Base-by-base conservation (phyloP, 2,797 vertebrate species). In the Sardinella longiceps region DNA sequence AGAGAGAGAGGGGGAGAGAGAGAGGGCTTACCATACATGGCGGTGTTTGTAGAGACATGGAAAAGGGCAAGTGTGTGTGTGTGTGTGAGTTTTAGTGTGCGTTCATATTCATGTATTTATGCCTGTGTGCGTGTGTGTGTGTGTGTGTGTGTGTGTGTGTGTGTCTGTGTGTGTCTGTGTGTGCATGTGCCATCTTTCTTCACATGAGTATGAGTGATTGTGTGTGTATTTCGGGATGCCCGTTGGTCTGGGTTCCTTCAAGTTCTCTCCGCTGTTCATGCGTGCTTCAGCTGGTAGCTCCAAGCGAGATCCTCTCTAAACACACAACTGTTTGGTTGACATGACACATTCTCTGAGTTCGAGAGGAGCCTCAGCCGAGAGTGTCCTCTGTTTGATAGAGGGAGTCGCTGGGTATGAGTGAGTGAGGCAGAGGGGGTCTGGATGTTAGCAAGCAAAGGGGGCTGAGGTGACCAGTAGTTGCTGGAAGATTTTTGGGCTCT, bases 11-110 rank as follows among this genome's bases (percentile, higher is more conserved):
- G n/a, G n/a, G n/a, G n/a, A n/a, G n/a, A 86, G 82, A 86, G 66
- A 80, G 46, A 80, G 81, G 84, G 81, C 60, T 83, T 87, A 89
- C 90, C 90, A 85, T 90, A 89, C 87, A 90, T 86, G 90, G 90
- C 81, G 88, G 84, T 90, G 88, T 90, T 90, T 90, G 90, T 88
- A 84, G 84, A 86, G 48, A 80, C 58, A 80, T 87, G 77, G 28
- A 81, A 88, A 90, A 88, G 83, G 82, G 87, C 86, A 86, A 87
- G 84, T 83, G 85, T 81, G 80, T 85, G 84, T 82, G 84, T n/a
- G 77, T 81, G 39, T 82, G 53, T 80, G 80, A 80, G 66, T 85
- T 82, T n/a, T n/a, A 25, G 0, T 30, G 83, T 74, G 50, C 53
- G 46, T 46, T 43, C 39, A 43, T 43, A 43, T 43, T 43, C 39